Percentiles rank a stretch among this genome's conserved stretches.
phyloP scores from a whole-genome alignment of 2,888 invertebrate genomes.

The Campoplex capitator region DNA sequence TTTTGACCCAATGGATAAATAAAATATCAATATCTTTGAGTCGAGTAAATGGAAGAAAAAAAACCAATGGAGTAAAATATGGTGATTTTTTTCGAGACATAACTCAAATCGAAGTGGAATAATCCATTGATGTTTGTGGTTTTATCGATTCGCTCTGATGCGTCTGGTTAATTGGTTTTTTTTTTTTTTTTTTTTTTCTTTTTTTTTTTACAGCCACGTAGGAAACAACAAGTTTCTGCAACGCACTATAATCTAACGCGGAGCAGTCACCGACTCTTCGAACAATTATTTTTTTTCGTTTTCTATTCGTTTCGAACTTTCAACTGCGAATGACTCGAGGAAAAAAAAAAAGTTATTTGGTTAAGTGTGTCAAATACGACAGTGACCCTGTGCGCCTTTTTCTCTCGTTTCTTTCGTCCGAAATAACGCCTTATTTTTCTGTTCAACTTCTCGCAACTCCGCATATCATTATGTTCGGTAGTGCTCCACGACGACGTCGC shows the following conservation, averaged over 20 bases:
- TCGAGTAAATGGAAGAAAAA: neutral
- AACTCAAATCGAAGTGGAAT: neutral
- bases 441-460: conserved; percentile 85
- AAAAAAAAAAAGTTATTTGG: conserved; percentile 66
- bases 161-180: conserved; percentile 46
- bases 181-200: conserved; percentile 19
- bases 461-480: conserved; percentile 99
- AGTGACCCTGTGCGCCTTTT: conserved; percentile 47
- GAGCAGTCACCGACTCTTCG: conserved; percentile 40
- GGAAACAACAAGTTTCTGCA: conserved; percentile 81
- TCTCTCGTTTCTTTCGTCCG: neutral
- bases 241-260: conserved; percentile 78
- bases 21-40: too few species aligned
- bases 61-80: neutral
- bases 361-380: conserved; percentile 63
- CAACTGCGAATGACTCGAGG: conserved; percentile 44
- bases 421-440: neutral
- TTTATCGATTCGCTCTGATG: conserved; percentile 44
- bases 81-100: neutral
- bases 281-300: conserved; percentile 33
- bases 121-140: conserved; percentile 46
- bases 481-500: conserved; percentile 95
- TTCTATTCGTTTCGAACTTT: conserved; percentile 49
- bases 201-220: conserved; percentile 79
- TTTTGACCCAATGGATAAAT: too few species aligned